Conservation (phyloP, 2,113 vertebrate species). For the Mionectes macconnelli region DNA sequence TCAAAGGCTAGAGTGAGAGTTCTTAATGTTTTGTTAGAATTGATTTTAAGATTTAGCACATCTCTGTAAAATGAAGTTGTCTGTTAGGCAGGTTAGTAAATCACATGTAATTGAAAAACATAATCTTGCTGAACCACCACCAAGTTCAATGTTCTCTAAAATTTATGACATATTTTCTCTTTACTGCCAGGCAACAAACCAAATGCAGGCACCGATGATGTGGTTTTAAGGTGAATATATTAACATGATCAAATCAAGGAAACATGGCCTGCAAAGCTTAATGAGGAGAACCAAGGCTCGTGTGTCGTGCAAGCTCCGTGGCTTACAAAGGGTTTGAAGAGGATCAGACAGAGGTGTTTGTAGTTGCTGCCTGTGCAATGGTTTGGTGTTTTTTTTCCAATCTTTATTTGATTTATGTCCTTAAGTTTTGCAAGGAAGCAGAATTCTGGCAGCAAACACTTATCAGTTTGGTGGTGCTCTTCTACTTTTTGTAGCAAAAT, state of each 20-base stretch:
- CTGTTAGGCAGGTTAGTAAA: slow-evolving; percentile 46
- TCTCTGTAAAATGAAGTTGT: slow-evolving; percentile 21
- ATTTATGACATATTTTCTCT: slow-evolving; percentile 52
- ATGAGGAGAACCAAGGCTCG: not conserved
- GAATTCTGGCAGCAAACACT: not conserved
- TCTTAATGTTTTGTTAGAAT: slow-evolving; percentile 21
- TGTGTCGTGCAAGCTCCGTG: not conserved
- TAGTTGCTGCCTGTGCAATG: not conserved
- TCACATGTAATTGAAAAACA: slow-evolving; percentile 43
- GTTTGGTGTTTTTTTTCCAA: not conserved
- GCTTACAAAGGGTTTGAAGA: not conserved
- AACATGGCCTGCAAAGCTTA: not conserved
- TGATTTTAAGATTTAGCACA: slow-evolving; percentile 46
- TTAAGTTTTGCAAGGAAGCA: not conserved
- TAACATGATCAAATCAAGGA: not conserved
- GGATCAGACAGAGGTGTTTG: not conserved
- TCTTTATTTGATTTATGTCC: not conserved
- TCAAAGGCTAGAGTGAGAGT: not conserved
- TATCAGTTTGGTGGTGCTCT: not conserved
- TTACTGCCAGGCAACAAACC: slow-evolving; percentile 40
- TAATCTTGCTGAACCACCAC: slow-evolving; percentile 16
- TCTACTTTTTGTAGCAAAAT: not conserved
- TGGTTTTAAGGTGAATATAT: slow-evolving; percentile 36
- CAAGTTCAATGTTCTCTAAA: not conserved
- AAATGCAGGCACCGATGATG: not conserved